phyloP scores from a whole-genome alignment of 2,797 vertebrate genomes.

The Typhlichthys eigenmanni region DNA sequence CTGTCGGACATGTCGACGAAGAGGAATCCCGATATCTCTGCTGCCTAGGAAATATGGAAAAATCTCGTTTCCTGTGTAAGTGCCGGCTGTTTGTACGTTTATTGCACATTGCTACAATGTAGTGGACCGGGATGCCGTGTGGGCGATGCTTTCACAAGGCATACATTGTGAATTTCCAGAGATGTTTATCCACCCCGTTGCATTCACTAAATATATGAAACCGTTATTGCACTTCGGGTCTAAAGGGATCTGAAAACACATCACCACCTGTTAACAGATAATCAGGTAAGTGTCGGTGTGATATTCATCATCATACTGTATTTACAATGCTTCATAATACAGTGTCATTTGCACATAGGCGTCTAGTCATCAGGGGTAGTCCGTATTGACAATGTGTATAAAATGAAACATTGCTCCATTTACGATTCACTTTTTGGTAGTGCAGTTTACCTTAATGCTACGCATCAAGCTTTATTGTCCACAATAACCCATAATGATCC shows the following conservation, averaged over 20 bases:
- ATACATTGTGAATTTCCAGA: constrained; percentile 70
- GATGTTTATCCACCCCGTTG: constrained; percentile 63
- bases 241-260: constrained; percentile 56
- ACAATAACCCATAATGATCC: constrained; percentile 29
- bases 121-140: constrained; percentile 73
- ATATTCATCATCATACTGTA: constrained; percentile 21
- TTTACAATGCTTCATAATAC: constrained; percentile 18
- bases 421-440: constrained; percentile 40
- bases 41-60: constrained; percentile 63
- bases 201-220: constrained; percentile 53
- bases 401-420: constrained; percentile 28
- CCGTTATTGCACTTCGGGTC: constrained; percentile 42
- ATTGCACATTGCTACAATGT: constrained; percentile 54
- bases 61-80: constrained; percentile 43
- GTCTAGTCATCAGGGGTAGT: constrained; percentile 30
- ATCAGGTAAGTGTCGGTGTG: constrained; percentile 69
- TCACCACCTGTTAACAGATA: constrained; percentile 79
- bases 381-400: constrained; percentile 11
- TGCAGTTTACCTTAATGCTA: constrained; percentile 28
- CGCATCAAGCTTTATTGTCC: constrained; percentile 33
- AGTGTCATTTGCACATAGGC: constrained; percentile 31
- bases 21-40: constrained; percentile 56
- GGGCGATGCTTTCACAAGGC: constrained; percentile 76
- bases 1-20: constrained; percentile 67
- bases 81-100: constrained; percentile 45